Base-by-base conservation (phyloP, 2,113 vertebrate species). In the Poeciliopsis turrubarensis region DNA sequence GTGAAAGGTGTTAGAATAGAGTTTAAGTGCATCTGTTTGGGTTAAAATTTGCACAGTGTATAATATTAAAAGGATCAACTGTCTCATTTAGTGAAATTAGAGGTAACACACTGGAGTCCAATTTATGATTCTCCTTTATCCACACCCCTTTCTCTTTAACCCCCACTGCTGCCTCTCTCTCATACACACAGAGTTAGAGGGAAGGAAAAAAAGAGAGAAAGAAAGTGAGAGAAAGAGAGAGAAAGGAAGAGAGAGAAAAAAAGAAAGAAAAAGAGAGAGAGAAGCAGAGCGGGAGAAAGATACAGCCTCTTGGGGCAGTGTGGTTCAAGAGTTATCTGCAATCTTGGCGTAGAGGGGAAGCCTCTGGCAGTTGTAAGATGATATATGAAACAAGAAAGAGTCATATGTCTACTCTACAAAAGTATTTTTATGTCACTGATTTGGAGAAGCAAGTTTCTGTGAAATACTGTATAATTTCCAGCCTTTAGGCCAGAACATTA, bases 11-110 rank as follows among this genome's bases (percentile, higher is more conserved):
- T 22, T 29, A 25, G 27, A 25, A 65, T 2, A 34, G 19, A 34
- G 54, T 51, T 34, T n/a, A 60, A 34, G 65, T 73, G 44, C 51
- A 9, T 71, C 29, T 30, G 29, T 72, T 37, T 60, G 37, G 14
- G 62, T 1, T 29, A 29, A 25, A 72, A 79, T 73, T 77, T 72
- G 60, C 2, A 76, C 74, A 82, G 47, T 67, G 47, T 65, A 74
- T 73, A 75, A 65, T 72, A 79, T 87, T 79, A 74, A 69, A 39
- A 64, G 61, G 60, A 72, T 77, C 5, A 83, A 84, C 68, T 10
- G 70, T 82, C 79, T 86, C 70, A 81, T 88, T 82, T 84, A 37
- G 80, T 68, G 54, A 70, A 72, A 69, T 60, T 75, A 84, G 66
- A 65, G 68, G 68, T 39, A 70, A 22, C 66, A 75, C 72, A 66